Evolutionary conservation across 2,888 invertebrate genomes (phyloP).

Genomic region (Eristalinus aeneus): DNA sequence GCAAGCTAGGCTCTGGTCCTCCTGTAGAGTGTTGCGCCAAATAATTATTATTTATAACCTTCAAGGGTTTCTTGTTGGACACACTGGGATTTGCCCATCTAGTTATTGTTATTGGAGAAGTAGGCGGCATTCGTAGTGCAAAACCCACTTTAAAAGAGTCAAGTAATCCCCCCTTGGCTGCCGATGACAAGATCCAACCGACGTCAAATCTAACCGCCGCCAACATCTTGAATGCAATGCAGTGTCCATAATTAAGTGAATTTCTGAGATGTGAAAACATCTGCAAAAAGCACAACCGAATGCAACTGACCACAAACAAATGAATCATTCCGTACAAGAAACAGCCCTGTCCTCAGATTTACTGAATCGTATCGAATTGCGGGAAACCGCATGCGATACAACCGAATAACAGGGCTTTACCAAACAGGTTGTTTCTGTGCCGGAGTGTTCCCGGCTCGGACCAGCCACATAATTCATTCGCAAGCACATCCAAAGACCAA

Average conservation of each 20-base stretch:
- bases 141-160: too few species aligned
- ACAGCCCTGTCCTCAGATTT: slow-evolving; percentile 3
- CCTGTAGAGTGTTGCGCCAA: too few species aligned
- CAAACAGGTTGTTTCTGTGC: slow-evolving; percentile 32
- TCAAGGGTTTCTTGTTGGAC: too few species aligned
- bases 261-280: not conserved
- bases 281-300: not conserved
- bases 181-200: not conserved
- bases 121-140: too few species aligned
- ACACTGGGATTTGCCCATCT: too few species aligned
- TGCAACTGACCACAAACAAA: not conserved
- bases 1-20: too few species aligned
- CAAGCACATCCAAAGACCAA: slow-evolving; percentile 36
- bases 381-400: slow-evolving; percentile 42
- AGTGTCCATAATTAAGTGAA: not conserved
- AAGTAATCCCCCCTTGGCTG: too few species aligned
- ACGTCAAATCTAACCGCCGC: not conserved
- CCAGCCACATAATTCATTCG: slow-evolving; percentile 51
- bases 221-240: not conserved
- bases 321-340: not conserved
- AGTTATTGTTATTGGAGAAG: too few species aligned
- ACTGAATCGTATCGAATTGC: slow-evolving; percentile 32
- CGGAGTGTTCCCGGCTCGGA: not conserved
- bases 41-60: too few species aligned
- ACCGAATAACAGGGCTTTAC: slow-evolving; percentile 32